Conservation (phyloP, 1,140 invertebrate species). For the Aradophagus sp. region DNA sequence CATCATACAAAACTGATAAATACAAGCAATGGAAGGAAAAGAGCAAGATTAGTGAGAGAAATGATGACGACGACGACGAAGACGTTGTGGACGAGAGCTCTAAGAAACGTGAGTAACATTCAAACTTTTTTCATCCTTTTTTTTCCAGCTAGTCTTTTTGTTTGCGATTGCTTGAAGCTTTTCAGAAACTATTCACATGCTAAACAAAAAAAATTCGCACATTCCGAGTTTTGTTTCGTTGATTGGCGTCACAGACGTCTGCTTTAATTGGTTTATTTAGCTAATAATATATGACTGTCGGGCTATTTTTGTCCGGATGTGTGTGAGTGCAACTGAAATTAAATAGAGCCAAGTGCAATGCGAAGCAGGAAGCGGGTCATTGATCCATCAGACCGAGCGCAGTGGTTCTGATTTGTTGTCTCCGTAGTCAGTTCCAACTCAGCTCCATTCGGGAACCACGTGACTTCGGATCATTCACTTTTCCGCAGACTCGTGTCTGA, state of each 20-base stretch:
- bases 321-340: constrained; percentile 55
- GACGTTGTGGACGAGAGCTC: constrained; percentile 67
- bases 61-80: constrained; percentile 78
- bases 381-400: constrained; percentile 61
- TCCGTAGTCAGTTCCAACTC: constrained; percentile 21
- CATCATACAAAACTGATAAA: constrained; percentile 92
- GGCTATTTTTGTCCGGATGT: constrained; percentile 61
- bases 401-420: constrained; percentile 48
- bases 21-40: constrained; percentile 93
- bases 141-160: too few species aligned
- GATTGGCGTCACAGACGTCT: constrained; percentile 59
- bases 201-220: constrained; percentile 8
- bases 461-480: constrained; percentile 19
- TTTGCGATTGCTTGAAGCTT: too few species aligned
- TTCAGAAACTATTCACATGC: too few species aligned
- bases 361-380: constrained; percentile 65
- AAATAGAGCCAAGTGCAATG: constrained; percentile 61
- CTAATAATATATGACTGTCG: constrained; percentile 57
- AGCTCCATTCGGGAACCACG: constrained; percentile 6
- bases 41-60: constrained; percentile 80
- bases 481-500: too few species aligned
- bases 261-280: constrained; percentile 63
- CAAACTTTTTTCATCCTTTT: background rate
- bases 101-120: constrained; percentile 62
- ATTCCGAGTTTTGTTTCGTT: constrained; percentile 34